These are phyloP conservation scores for Champsocephalus esox DNA, from an alignment of 2,797 vertebrate genomes.

Conservation along the genomic window DNA sequence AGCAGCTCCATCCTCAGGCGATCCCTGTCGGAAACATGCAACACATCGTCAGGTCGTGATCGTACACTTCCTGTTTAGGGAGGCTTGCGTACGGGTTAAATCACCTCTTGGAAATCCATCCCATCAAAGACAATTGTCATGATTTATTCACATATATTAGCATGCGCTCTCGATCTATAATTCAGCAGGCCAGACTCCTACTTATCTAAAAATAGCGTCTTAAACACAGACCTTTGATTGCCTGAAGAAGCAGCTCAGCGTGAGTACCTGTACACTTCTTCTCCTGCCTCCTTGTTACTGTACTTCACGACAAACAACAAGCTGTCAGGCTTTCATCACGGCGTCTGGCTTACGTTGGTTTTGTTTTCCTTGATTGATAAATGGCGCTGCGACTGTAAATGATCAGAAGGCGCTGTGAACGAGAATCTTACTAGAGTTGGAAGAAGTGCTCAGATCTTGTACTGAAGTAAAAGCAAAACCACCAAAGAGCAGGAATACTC, in stretches of 20 bases:
- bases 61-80: constrained; percentile 23
- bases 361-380: constrained; percentile 55
- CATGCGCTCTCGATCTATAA: constrained; percentile 82
- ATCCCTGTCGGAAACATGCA: constrained; percentile 70
- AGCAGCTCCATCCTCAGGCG: constrained; percentile 84
- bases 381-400: constrained; percentile 40
- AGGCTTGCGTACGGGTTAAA: constrained; percentile 33
- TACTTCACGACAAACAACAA: constrained; percentile 74
- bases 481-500: too few species aligned
- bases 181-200: constrained; percentile 75
- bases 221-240: constrained; percentile 81
- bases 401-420: constrained; percentile 27
- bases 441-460: too few species aligned
- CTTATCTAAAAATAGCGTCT: constrained; percentile 83
- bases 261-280: constrained; percentile 66
- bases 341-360: constrained; percentile 47
- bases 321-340: constrained; percentile 71
- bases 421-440: constrained; percentile 13
- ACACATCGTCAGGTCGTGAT: constrained; percentile 32
- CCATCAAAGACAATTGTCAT: constrained; percentile 77
- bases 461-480: too few species aligned
- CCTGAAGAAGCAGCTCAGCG: constrained; percentile 70
- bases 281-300: constrained; percentile 68
- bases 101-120: constrained; percentile 58
- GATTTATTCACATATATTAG: constrained; percentile 85